Evolutionary conservation across 2,113 vertebrate species (phyloP), one percentile per base, ranked within the genome.

Genomic region (Marcusenius ussheri): DNA sequence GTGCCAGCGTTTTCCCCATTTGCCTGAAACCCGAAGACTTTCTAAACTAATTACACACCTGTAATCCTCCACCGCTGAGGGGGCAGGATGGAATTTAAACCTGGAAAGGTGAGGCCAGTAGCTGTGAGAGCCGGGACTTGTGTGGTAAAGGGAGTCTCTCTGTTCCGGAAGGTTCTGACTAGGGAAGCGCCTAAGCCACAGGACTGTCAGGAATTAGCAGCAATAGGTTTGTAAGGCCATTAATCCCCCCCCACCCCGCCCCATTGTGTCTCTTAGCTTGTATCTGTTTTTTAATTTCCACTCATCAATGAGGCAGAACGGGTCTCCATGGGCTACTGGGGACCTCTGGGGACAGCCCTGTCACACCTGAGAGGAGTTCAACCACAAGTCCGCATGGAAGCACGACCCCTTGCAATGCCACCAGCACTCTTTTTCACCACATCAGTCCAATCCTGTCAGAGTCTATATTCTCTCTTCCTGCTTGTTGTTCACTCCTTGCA

Each of bases 401-500:
- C 10, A 6, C 35, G 5, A 6, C 15, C 13, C 13, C 74, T n/a
- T n/a, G 56, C 7, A 9, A 9, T n/a, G 7, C 56, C 56, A n/a
- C 2, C 56, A 62, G 56, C 21, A 8, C 5, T 24, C 56, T 58
- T 58, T 24, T 58, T 58, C 56, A 24, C 56, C 56, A 62, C 21
- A 9, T n/a, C 56, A 62, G 56, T n/a, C 56, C 56, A 24, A 58
- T 21, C 8, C 56, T n/a, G 21, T 62, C 21, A 62, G 53, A 21
- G 21, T 39, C 31, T 42, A 5, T 15, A 42, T 80, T 80, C 70
- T 39, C 31, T 42, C 31, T 17, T 46, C 56, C 50, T 15, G 35
- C 58, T 31, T 83, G 10, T 42, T 90, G 2, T 50, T 74, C 45
- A 45, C n/a, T 89, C 35, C 77, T 88, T 89, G 74, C 90, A 89